phyloP scores from a whole-genome alignment of 2,113 vertebrate species.

The Nicator chloris region DNA sequence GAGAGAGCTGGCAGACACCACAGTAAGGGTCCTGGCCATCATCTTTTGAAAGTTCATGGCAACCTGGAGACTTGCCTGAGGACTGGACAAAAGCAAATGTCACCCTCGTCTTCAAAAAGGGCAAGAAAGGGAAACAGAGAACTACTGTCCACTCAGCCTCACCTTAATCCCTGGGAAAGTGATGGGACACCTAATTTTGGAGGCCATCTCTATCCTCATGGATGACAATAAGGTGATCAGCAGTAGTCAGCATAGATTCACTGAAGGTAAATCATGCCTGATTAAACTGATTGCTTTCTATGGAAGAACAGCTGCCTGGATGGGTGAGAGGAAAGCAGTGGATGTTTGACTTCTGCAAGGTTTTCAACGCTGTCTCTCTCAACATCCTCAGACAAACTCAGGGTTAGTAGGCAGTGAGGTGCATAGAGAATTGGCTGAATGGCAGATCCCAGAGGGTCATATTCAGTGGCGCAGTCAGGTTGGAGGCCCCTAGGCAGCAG shows the following conservation, averaged over 20 bases:
- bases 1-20: not conserved
- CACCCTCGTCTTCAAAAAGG: not conserved
- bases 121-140: not conserved
- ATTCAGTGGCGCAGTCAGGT: not conserved
- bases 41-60: not conserved
- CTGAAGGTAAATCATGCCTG: not conserved
- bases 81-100: not conserved
- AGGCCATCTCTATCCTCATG: fast-evolving
- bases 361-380: not conserved
- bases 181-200: not conserved
- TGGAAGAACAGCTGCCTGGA: not conserved
- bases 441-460: not conserved
- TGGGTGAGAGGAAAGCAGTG: not conserved
- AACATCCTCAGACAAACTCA: not conserved
- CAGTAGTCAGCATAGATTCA: not conserved
- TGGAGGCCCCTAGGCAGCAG: not conserved
- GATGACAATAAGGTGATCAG: not conserved
- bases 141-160: not conserved
- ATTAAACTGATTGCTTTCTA: not conserved
- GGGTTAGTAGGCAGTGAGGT: not conserved
- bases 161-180: not conserved
- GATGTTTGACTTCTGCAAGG: not conserved
- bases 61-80: not conserved
- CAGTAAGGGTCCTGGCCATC: not conserved
- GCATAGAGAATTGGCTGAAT: not conserved